These are phyloP conservation scores for Solea solea DNA, from an alignment of 2,113 vertebrate species.

Conservation along the genomic window DNA sequence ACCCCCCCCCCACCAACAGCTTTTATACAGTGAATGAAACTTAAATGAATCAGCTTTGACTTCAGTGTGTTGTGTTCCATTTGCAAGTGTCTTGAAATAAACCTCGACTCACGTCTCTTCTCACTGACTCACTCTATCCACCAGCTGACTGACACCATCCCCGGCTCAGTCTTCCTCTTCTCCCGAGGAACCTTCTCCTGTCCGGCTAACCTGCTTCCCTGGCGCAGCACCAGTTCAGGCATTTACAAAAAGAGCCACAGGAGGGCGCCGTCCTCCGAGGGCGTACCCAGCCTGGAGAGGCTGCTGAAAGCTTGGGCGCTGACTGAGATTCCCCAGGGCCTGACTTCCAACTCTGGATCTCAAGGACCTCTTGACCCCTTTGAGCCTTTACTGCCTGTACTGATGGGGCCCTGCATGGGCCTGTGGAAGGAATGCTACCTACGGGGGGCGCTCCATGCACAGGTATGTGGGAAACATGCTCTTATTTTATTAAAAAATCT, in stretches of 20 bases:
- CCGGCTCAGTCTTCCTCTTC: slow-evolving; percentile 81
- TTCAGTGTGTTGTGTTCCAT: too few species aligned
- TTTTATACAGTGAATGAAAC: too few species aligned
- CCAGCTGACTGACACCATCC: slow-evolving; percentile 60
- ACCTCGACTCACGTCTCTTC: not conserved
- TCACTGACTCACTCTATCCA: not conserved
- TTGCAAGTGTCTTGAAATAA: too few species aligned
- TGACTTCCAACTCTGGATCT: slow-evolving; percentile 15
- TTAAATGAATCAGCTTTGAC: too few species aligned
- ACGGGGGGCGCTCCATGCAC: slow-evolving; percentile 85
- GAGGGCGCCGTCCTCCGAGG: slow-evolving; percentile 81
- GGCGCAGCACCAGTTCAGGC: slow-evolving; percentile 80
- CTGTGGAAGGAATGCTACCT: slow-evolving; percentile 94
- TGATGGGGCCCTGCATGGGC: slow-evolving; percentile 84
- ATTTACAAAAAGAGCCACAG: slow-evolving; percentile 79
- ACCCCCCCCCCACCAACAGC: too few species aligned
- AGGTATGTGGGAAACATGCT: slow-evolving; percentile 76
- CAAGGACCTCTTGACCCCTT: slow-evolving; percentile 66
- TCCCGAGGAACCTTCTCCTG: slow-evolving; percentile 84
- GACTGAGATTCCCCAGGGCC: slow-evolving; percentile 47
- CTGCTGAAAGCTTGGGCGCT: slow-evolving; percentile 70
- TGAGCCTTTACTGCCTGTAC: slow-evolving; percentile 85
- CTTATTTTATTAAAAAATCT: not conserved
- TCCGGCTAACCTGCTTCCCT: slow-evolving; percentile 86
- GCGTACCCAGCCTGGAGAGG: slow-evolving; percentile 81